Percentiles rank a stretch among this genome's conserved stretches.
Conservation (phyloP, 35 echinoderm and acorn worm species). For the Heliocidaris tuberculata region DNA sequence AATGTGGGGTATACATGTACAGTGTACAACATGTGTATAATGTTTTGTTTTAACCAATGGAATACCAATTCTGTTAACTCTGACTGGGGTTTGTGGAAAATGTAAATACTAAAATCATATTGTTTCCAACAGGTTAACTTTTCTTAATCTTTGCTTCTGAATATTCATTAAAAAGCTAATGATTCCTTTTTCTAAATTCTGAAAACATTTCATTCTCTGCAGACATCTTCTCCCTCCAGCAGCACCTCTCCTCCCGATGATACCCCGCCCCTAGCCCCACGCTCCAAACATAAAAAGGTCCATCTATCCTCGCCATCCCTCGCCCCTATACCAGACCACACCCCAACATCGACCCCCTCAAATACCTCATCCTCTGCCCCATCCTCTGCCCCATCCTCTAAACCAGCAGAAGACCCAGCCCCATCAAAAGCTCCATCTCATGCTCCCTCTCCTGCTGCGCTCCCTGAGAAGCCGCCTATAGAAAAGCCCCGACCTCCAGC, state of each 20-base stretch:
- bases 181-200: not conserved
- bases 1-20: not conserved
- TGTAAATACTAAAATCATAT: not conserved
- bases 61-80: not conserved
- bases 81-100: not conserved
- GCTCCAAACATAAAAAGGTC: conserved; percentile 40
- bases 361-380: not conserved
- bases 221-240: conserved; percentile 29
- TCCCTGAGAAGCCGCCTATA: not conserved
- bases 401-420: not conserved
- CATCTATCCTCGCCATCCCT: not conserved
- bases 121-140: not conserved
- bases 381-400: not conserved
- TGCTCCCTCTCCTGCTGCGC: not conserved
- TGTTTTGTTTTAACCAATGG: not conserved
- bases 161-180: not conserved
- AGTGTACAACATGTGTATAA: not conserved
- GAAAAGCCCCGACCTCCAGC: conserved; percentile 1
- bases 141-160: not conserved
- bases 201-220: not conserved
- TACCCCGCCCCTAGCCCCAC: conserved; percentile 14
- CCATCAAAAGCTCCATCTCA: not conserved
- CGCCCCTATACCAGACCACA: not conserved
- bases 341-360: not conserved
- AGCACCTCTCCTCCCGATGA: not conserved